These are phyloP conservation scores for Istiophorus platypterus DNA, from an alignment of 2,113 vertebrate species.

Conservation along the genomic window DNA sequence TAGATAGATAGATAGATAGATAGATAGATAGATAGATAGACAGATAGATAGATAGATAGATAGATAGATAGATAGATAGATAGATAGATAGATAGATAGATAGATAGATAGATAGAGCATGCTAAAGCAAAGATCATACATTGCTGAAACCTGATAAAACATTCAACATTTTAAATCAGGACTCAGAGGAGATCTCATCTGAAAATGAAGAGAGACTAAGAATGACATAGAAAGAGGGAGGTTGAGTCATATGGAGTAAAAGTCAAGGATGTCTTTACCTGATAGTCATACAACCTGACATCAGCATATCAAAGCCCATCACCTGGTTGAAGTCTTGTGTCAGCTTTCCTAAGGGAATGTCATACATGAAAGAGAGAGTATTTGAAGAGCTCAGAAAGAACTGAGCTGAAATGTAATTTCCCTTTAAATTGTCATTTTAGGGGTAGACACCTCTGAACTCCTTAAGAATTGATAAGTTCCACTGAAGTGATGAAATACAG, in stretches of 20 bases:
- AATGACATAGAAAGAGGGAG: not conserved
- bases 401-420: conserved; percentile 52
- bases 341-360: conserved; percentile 60
- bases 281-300: conserved; percentile 49
- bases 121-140: too few species aligned
- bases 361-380: conserved; percentile 61
- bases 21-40: too few species aligned
- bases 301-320: conserved; percentile 68
- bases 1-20: too few species aligned
- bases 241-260: conserved; percentile 6
- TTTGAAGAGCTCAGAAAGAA: conserved; percentile 57
- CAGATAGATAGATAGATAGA: too few species aligned
- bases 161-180: too few species aligned
- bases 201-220: conserved; percentile 4
- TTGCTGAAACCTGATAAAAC: too few species aligned
- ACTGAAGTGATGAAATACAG: conserved; percentile 54
- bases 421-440: conserved; percentile 60
- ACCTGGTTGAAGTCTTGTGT: conserved; percentile 58
- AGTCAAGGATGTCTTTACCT: conserved; percentile 34
- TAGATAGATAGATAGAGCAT: too few species aligned
- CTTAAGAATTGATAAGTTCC: conserved; percentile 31
- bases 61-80: too few species aligned
- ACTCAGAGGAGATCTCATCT: conserved; percentile 5
- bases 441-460: conserved; percentile 21
- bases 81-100: too few species aligned